Percentiles rank a stretch among this genome's conserved stretches.
Conservation (phyloP, 2,113 vertebrate species). For the Ailuropoda melanoleuca region DNA sequence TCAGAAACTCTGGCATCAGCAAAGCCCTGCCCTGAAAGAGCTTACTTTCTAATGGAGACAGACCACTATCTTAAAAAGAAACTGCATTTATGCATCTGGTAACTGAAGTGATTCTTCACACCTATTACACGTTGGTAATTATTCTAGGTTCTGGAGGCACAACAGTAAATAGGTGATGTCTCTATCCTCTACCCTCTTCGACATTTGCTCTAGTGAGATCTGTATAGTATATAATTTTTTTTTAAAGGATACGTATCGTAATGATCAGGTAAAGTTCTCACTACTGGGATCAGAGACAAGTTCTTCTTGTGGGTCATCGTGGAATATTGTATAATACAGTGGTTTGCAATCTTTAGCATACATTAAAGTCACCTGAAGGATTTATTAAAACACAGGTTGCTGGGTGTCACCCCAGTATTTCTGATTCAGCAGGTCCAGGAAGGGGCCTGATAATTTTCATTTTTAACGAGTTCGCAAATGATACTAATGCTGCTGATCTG, state of each 20-base stretch:
- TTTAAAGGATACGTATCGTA: background rate
- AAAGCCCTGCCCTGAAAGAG: background rate
- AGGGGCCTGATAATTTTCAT: background rate
- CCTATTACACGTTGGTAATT: background rate
- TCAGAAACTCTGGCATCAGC: background rate
- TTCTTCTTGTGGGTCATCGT: background rate
- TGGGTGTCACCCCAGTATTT: background rate
- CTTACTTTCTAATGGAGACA: slow-evolving; percentile 12
- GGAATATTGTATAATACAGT: background rate
- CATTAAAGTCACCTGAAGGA: background rate
- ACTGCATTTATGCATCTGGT: slow-evolving; percentile 1
- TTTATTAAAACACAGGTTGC: background rate
- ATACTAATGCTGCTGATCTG: background rate
- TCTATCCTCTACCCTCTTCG: background rate
- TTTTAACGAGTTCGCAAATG: background rate
- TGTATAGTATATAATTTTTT: background rate
- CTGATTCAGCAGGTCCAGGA: background rate
- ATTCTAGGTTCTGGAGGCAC: background rate
- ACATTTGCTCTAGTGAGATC: background rate
- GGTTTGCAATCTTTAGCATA: background rate
- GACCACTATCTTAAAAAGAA: background rate
- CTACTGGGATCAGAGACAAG: background rate
- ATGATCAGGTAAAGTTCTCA: background rate
- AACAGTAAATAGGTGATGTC: background rate
- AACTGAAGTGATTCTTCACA: slow-evolving; percentile 8